Percentiles rank a stretch among this genome's conserved stretches.
These are phyloP conservation scores for Thamnaconus septentrionalis DNA, from an alignment of 2,113 vertebrate species.

Conservation along the genomic window DNA sequence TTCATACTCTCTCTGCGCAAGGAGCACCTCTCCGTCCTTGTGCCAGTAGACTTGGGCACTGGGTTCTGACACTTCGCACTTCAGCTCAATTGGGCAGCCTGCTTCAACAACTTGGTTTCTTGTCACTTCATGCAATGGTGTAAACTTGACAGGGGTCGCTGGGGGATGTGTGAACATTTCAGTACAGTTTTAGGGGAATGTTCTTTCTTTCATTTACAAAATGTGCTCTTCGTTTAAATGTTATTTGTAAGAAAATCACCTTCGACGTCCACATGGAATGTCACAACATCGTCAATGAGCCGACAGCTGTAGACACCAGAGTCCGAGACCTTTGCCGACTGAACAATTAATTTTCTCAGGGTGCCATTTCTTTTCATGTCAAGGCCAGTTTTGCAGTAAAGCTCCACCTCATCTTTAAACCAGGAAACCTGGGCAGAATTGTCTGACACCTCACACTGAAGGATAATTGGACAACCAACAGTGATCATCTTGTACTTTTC, in stretches of 20 bases:
- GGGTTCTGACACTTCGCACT: slow-evolving; percentile 75
- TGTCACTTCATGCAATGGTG: slow-evolving; percentile 65
- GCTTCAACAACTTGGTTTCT: slow-evolving; percentile 74
- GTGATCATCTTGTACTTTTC: slow-evolving; percentile 67
- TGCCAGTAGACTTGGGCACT: slow-evolving; percentile 70
- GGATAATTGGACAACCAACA: slow-evolving; percentile 75
- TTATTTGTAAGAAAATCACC: slow-evolving; percentile 74
- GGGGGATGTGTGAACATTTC: slow-evolving; percentile 50
- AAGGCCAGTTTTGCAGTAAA: slow-evolving; percentile 77
- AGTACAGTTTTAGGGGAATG: slow-evolving; percentile 9
- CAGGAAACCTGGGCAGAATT: slow-evolving; percentile 79
- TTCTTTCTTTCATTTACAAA: not conserved
- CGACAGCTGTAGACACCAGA: slow-evolving; percentile 86
- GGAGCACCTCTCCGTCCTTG: slow-evolving; percentile 72
- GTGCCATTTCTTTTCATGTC: slow-evolving; percentile 80
- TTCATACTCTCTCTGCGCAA: slow-evolving; percentile 58
- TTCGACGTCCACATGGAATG: slow-evolving; percentile 84
- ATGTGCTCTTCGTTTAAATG: not conserved
- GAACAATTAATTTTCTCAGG: slow-evolving; percentile 79
- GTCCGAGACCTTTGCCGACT: slow-evolving; percentile 78
- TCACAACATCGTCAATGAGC: slow-evolving; percentile 79
- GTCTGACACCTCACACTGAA: slow-evolving; percentile 83
- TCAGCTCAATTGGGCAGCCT: slow-evolving; percentile 68
- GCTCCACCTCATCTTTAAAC: slow-evolving; percentile 87
- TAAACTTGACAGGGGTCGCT: slow-evolving; percentile 72